Evolutionary conservation across 2,797 vertebrate genomes (phyloP), one percentile per base, ranked within the genome.

Genomic region (Borostomias antarcticus): DNA sequence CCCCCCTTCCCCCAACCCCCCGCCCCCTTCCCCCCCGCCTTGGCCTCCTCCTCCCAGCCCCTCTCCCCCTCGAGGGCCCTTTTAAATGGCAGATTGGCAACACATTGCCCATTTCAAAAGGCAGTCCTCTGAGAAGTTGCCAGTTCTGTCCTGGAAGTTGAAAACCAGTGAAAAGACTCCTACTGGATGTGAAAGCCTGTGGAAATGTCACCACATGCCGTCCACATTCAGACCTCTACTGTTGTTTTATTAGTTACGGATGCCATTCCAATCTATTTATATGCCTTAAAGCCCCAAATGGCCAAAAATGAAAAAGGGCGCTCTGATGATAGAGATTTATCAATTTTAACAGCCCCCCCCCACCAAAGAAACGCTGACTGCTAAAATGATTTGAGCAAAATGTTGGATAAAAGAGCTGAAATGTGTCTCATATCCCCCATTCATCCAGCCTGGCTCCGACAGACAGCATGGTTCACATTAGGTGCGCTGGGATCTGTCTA

Each of bases 71-170:
- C 69, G 66, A 64, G 64, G 59, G 35, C 47, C 56, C 62, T 78
- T 69, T 69, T 65, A 74, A 80, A 72, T 64, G 62, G 72, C 71
- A 74, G 64, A 78, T 69, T 82, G 70, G 69, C 74, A 82, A 65
- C 62, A 48, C 71, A 72, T 75, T 73, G 62, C 66, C 68, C 52
- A 23, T 77, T 76, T 75, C 68, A 47, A 77, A 75, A 65, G 64
- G 57, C 64, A 72, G 59, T 48, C 68, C 48, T 69, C 62, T 51
- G 35, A 65, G 59, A 67, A 47, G 48, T 60, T 68, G 73, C 75
- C 73, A 79, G 65, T 62, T 52, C 53, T 58, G 50, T 47, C 57
- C 61, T 68, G 53, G 68, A 72, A 63, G 70, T 58, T 74, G 63
- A 73, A 72, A 62, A 68, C 58, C 32, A 67, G 62, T 62, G 35